Percentiles rank a stretch among this genome's conserved stretches.
phyloP scores from a whole-genome alignment of 2,113 vertebrate genomes.

The Epinephelus fuscoguttatus region DNA sequence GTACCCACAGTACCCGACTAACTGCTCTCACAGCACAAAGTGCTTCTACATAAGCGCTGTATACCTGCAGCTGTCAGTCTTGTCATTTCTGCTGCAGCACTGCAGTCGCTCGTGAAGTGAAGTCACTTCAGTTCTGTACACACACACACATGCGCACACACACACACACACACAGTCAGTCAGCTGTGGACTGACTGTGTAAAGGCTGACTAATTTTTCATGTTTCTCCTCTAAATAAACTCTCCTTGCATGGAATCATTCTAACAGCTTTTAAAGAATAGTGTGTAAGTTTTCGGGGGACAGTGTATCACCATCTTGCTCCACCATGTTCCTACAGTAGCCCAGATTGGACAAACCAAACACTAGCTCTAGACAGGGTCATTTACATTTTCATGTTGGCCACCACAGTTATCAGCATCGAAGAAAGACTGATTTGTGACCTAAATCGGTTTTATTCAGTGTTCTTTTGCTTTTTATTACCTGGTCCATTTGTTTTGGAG shows the following conservation, averaged over 20 bases:
- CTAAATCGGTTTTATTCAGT: too few relatives aligned
- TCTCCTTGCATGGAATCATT: neutral
- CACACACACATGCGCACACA: neutral
- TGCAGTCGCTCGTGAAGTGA: neutral
- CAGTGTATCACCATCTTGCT: too few relatives aligned
- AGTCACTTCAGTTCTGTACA: neutral
- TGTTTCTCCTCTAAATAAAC: neutral
- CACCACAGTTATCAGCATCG: too few relatives aligned
- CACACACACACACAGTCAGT: neutral
- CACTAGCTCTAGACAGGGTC: too few relatives aligned
- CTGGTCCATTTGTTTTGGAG: too few relatives aligned
- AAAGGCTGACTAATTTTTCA: neutral
- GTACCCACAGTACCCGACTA: neutral
- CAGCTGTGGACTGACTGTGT: neutral
- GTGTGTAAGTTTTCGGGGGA: too few relatives aligned
- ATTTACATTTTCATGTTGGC: too few relatives aligned
- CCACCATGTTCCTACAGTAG: too few relatives aligned
- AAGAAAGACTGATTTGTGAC: too few relatives aligned
- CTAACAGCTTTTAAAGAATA: too few relatives aligned
- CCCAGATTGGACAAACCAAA: too few relatives aligned
- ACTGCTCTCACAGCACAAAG: neutral
- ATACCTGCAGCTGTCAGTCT: constrained; percentile 7
- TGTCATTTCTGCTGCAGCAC: constrained; percentile 1
- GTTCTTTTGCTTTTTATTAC: too few relatives aligned
- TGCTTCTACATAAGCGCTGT: neutral